A percentile compares a stretch with the other conserved stretches of the same genome.
Conservation (phyloP, 2,113 vertebrate species). For the Synodontis membranacea region DNA sequence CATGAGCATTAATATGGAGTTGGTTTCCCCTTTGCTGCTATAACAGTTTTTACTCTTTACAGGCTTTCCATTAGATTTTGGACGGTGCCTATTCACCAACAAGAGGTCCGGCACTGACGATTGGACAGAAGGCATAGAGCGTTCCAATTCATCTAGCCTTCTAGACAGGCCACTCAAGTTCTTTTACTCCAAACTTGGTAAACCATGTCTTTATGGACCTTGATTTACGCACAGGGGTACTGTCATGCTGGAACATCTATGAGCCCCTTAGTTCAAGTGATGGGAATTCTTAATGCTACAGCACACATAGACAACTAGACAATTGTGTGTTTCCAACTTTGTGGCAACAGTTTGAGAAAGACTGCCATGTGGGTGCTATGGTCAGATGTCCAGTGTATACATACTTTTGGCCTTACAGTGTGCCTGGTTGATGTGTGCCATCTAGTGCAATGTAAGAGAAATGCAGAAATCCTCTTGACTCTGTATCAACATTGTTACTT, state of each 20-base stretch:
- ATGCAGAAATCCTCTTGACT: constrained; percentile 15
- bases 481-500: background rate
- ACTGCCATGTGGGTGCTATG: background rate
- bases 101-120: background rate
- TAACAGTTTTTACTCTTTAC: background rate
- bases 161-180: background rate
- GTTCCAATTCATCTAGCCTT: background rate
- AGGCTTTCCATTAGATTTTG: background rate
- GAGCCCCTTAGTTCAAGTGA: background rate
- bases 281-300: background rate
- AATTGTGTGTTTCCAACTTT: background rate
- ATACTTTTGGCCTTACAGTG: background rate
- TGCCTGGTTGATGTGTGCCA: constrained; percentile 38
- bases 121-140: background rate
- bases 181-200: background rate
- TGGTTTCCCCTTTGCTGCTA: background rate
- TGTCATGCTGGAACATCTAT: background rate
- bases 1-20: background rate
- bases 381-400: background rate
- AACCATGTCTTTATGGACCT: background rate
- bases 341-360: background rate
- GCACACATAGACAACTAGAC: background rate
- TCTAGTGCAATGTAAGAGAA: constrained; percentile 58
- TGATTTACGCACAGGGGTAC: background rate
- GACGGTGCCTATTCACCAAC: background rate